Base-by-base conservation (phyloP, 2,113 vertebrate species). In the Oryzias curvinotus region DNA sequence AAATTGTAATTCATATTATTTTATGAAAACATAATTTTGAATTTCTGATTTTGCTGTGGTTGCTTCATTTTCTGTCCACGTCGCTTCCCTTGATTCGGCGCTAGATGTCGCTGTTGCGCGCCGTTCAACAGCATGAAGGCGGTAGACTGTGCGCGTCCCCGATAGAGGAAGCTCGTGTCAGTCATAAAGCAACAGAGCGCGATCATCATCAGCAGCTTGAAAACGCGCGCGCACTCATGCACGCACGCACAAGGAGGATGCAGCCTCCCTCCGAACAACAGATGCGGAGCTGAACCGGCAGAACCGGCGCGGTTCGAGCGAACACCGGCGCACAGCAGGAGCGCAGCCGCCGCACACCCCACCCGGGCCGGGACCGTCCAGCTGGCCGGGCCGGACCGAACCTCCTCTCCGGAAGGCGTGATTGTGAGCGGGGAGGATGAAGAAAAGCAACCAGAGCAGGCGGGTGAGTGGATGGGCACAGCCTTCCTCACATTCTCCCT, bases 401-500 rank as follows among this genome's bases (percentile, higher is more conserved):
- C 18, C 62, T 52, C 68, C 41, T 28, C 50, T 52, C 28, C 14
- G 5, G 5, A 47, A 36, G 59, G 70, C 28, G 63, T 28, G 68
- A 75, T 16, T 30, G 26, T 23, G 66, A 19, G 52, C 23, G 19
- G 52, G 64, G 43, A 87, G 53, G 62, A 96, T 96, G 95, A 96
- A 94, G 93, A 96, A 93, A 68, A 95, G 92, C 87, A 89, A 90
- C 86, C 88, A 91, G 57, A 75, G 88, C 12, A 93, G 94, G 81
- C 78, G 94, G 94, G 71, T 74, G 26, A 67, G 71, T 73, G 26
- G 8, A 10, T 26, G 47, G 17, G n/a, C 36, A 56, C 8, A 14
- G 47, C 30, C 23, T 42, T 48, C 23, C 49, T 30, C 42, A 14
- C 4, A 18, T 25, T 48, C 26, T 17, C 26, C 13, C 10, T 23